Evolutionary conservation across 2,113 vertebrate genomes (phyloP), one percentile per base, ranked within the genome.

Genomic region (Pelecanus crispus): DNA sequence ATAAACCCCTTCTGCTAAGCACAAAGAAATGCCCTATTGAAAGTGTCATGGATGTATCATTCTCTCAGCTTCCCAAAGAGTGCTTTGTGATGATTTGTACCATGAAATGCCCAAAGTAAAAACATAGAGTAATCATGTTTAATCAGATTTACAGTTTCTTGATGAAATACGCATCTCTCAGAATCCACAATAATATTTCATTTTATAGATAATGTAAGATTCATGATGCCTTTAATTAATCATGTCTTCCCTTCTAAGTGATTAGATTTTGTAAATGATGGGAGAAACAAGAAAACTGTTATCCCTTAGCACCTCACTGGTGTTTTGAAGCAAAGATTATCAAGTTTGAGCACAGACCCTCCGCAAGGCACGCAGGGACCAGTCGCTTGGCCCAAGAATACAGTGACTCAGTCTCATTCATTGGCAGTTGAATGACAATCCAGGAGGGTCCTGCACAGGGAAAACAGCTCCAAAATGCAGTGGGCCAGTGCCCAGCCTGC

Each of bases 321-420:
- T 72, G 71, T 38, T 92, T 82, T 49, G 38, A 86, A 67, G 49
- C 36, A 53, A n/a, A 72, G 44, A 29, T 50, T 22, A 29, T 3
- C 31, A 59, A 73, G 55, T 55, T 17, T 68, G 68, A 88, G 29
- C 26, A 7, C 49, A 81, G 50, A 50, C 13, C 17, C 40, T 75
- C 53, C 3, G 9, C n/a, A 44, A 81, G 24, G 59, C 32, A 40
- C 13, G 15, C 17, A 80, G 50, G 40, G 40, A n/a, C 32, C 0
- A 0, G 24, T 63, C 1, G 1, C 68, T 34, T 75, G 71, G 31
- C 55, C 29, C 5, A 1, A 66, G 38, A 21, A 53, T 6, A 13
- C 58, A 34, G 22, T 3, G 40, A 12, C 36, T 45, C n/a, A 9
- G 50, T 50, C 40, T 71, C 70, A 24, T 0, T 71, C 70, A 24